These are phyloP conservation scores for Aplysia californica DNA, from an alignment of 1,140 invertebrate species.

Conservation along the genomic window DNA sequence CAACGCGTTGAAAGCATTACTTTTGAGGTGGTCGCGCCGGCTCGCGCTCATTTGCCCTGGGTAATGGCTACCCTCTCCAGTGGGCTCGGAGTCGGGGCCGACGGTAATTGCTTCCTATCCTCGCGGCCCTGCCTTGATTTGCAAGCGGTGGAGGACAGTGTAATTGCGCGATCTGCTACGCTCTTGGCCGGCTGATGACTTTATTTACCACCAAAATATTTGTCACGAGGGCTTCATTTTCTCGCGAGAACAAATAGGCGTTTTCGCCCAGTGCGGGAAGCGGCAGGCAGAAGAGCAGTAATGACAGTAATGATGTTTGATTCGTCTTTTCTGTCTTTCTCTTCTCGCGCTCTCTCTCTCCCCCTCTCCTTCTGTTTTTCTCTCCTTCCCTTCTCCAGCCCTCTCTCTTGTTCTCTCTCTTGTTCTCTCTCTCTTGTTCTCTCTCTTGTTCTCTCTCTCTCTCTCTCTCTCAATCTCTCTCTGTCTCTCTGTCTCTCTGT, in stretches of 20 bases:
- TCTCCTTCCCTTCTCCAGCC: no score
- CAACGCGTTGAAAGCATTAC: slow-evolving; percentile 8
- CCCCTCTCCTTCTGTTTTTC: no score
- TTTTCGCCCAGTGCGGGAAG: no score
- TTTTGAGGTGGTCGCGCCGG: not conserved
- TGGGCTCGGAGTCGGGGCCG: not conserved
- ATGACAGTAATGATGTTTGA: no score
- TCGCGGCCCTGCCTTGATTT: not conserved
- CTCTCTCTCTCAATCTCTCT: no score
- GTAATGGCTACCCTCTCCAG: slow-evolving; percentile 22
- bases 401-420: no score
- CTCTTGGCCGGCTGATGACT: not conserved
- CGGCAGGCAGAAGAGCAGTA: no score
- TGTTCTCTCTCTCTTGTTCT: no score
- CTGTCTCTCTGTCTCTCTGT: no score
- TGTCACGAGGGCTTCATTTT: slow-evolving; percentile 11
- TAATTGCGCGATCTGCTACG: slow-evolving; percentile 15
- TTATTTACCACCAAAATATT: slow-evolving; percentile 30
- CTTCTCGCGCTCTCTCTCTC: no score
- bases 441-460: no score
- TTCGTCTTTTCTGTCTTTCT: no score
- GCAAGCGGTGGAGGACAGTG: not conserved
- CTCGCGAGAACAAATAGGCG: not conserved
- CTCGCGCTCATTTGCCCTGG: slow-evolving; percentile 16
- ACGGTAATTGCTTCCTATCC: slow-evolving; percentile 25